Evolutionary conservation across 2,888 invertebrate species (phyloP).

Genomic region (Mythimna impura): DNA sequence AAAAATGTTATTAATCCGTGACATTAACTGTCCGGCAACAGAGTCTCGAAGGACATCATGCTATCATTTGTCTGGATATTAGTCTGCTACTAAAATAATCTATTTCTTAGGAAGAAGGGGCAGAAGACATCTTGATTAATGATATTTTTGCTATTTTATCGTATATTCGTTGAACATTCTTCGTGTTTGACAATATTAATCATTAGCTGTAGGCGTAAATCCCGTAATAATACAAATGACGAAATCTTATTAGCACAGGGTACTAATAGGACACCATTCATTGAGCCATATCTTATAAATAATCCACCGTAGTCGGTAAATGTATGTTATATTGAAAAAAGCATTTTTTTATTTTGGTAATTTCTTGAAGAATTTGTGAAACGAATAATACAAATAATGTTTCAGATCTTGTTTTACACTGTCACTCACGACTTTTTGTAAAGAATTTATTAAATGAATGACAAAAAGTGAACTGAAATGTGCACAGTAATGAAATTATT

Average conservation of each 20-base stretch:
- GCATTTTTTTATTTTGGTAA: not conserved
- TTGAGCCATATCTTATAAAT: conserved; percentile 3
- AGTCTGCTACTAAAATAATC: conserved; percentile 29
- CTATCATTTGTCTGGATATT: conserved; percentile 30
- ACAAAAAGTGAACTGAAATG: not conserved
- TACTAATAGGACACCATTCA: conserved; percentile 6
- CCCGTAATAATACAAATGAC: conserved; percentile 12
- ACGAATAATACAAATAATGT: not conserved
- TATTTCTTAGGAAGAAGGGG: conserved; percentile 10
- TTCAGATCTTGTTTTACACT: not conserved
- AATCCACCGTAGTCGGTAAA: not conserved
- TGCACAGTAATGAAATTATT: not conserved
- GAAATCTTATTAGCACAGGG: conserved; percentile 2
- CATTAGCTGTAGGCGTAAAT: conserved; percentile 11
- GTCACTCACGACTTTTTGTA: not conserved
- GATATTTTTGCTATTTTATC: conserved; percentile 7
- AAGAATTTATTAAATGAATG: too few species aligned
- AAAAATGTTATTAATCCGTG: conserved; percentile 60
- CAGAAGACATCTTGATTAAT: conserved; percentile 29
- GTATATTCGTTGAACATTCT: conserved; percentile 8
- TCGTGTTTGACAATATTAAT: conserved; percentile 25
- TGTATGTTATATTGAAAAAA: conserved; percentile 7
- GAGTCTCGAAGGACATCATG: conserved; percentile 15
- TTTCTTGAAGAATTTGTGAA: conserved; percentile 3
- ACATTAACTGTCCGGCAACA: conserved; percentile 31